A percentile compares a stretch with the other conserved stretches of the same genome.
Conservation (phyloP, 2,113 vertebrate genomes). For the human region GRCh38 chr9:18337501-18338000, state of each 20-base stretch:
- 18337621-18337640: neutral
- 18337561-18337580: neutral
- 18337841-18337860: neutral
- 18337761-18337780: neutral
- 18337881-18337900: neutral
- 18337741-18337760: neutral
- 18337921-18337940: neutral
- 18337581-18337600: neutral
- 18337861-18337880: neutral
- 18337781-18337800: neutral
- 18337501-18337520: neutral
- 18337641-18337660: neutral
- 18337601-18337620: constrained; percentile 2
- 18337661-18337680: neutral
- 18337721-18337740: neutral
- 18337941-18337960: neutral
- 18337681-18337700: neutral
- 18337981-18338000: neutral
- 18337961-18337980: neutral
- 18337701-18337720: neutral
- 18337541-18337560: neutral
- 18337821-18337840: neutral
- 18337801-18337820: neutral
- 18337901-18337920: neutral
- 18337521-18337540: neutral